phyloP scores from a whole-genome alignment of 30 jellyfish, hydroid and myxozoan species.

The Aurelia aurita complex sp. Pacific region DNA sequence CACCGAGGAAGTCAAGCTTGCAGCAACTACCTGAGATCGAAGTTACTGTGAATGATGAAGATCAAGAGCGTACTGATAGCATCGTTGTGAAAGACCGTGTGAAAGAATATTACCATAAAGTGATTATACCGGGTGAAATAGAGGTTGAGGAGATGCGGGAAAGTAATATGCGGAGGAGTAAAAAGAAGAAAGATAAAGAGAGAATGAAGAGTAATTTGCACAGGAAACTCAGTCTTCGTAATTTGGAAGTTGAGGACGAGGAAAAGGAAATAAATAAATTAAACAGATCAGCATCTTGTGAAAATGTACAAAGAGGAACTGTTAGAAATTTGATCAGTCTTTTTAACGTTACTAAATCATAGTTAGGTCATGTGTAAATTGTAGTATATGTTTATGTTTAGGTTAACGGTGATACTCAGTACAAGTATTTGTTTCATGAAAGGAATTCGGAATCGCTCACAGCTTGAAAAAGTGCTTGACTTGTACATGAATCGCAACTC shows the following conservation, averaged over 20 bases:
- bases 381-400: too few species aligned
- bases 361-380: too few species aligned
- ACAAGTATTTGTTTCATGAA: too few species aligned
- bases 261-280: conserved; percentile 16
- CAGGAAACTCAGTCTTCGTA: conserved; percentile 47
- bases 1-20: not conserved
- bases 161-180: conserved; percentile 56
- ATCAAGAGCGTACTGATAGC: not conserved
- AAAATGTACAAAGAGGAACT: conserved; percentile 68
- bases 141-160: conserved; percentile 60
- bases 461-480: too few species aligned
- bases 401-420: too few species aligned
- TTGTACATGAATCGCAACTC: too few species aligned
- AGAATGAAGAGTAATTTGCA: conserved; percentile 34
- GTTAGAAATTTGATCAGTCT: conserved; percentile 46
- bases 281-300: conserved; percentile 65
- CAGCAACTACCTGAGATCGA: not conserved
- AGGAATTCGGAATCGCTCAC: too few species aligned
- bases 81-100: conserved; percentile 56
- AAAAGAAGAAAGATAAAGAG: conserved; percentile 56
- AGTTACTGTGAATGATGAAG: not conserved
- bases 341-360: conserved; percentile 38
- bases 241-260: conserved; percentile 48
- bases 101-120: conserved; percentile 34
- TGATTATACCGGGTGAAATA: conserved; percentile 53